These are phyloP conservation scores for Venturia canescens DNA, from an alignment of 1,140 invertebrate genomes.

Conservation along the genomic window DNA sequence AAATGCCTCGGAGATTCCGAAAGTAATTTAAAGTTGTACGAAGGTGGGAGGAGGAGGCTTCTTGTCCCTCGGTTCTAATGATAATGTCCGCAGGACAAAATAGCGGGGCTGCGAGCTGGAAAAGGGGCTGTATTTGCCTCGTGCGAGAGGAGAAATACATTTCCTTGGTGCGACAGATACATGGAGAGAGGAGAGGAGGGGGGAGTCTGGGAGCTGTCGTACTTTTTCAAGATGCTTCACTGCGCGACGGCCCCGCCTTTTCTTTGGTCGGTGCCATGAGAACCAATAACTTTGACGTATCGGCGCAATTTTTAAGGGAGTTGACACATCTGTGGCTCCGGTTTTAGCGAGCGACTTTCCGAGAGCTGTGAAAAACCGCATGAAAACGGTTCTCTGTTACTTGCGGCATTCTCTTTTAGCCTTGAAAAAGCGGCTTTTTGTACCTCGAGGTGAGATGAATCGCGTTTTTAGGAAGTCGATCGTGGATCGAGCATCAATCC, in stretches of 20 bases:
- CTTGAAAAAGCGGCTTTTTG: background rate
- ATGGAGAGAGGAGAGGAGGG: background rate
- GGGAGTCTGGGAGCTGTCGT: background rate
- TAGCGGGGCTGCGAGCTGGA: background rate
- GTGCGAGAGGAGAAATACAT: background rate
- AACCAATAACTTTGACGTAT: background rate
- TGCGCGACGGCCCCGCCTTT: background rate
- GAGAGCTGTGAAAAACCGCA: background rate
- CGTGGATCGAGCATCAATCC: too few species aligned
- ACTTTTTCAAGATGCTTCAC: slow-evolving; percentile 4
- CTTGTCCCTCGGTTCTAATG: background rate
- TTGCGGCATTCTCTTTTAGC: background rate
- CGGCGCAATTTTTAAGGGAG: background rate
- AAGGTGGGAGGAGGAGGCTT: background rate
- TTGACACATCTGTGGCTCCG: slow-evolving; percentile 5
- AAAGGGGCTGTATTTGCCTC: background rate
- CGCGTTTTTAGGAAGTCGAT: background rate
- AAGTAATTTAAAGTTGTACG: background rate
- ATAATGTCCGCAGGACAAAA: background rate
- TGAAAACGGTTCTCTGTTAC: background rate
- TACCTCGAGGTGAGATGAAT: background rate
- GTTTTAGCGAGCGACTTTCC: background rate
- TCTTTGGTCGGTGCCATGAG: background rate
- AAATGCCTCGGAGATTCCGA: background rate
- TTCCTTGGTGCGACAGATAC: background rate